Evolutionary conservation across 2,113 vertebrate genomes (phyloP).

Genomic region (human (Homo sapiens)): GRCh38 chr1:200180501-200181000

Average conservation of each 20-base stretch:
- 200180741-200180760: not conserved
- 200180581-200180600: too few relatives aligned
- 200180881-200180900: fast-evolving
- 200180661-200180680: not conserved
- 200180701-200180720: not conserved
- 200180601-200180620: not conserved
- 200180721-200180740: not conserved
- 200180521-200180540: fast-evolving
- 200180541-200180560: too few relatives aligned
- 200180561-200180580: too few relatives aligned
- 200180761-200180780: too few relatives aligned
- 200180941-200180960: too few relatives aligned
- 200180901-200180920: fast-evolving
- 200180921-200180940: too few relatives aligned
- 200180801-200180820: not conserved
- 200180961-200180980: not conserved
- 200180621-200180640: fast-evolving
- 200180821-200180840: too few relatives aligned
- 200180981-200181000: not conserved
- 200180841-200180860: fast-evolving
- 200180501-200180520: not conserved
- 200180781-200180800: not conserved
- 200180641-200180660: not conserved
- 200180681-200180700: not conserved
- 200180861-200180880: not conserved